These are phyloP conservation scores for Strigops habroptila DNA, from an alignment of 2,113 vertebrate species.

Conservation along the genomic window DNA sequence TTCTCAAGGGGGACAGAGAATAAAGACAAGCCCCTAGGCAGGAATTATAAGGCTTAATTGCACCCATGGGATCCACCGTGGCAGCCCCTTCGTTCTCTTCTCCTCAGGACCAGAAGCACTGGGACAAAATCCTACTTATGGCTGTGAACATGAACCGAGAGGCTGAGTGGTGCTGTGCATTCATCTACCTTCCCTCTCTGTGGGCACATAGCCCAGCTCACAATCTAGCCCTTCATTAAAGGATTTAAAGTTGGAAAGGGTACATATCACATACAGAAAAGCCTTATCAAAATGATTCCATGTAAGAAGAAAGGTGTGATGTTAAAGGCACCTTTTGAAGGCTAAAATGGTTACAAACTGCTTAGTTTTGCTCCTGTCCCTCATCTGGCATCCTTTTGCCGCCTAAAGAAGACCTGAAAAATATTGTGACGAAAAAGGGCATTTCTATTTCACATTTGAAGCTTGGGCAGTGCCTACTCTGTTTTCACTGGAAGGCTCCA, in stretches of 20 bases:
- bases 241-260: not conserved
- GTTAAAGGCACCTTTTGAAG: not conserved
- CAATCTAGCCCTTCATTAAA: not conserved
- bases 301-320: not conserved
- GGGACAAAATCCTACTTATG: not conserved
- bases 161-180: not conserved
- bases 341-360: not conserved
- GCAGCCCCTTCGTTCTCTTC: not conserved
- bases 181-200: not conserved
- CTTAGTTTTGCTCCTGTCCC: not conserved
- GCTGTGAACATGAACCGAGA: fast-evolving
- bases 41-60: not conserved
- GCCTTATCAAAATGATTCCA: not conserved
- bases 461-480: not conserved
- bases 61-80: not conserved
- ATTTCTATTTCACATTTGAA: not conserved
- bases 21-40: not conserved
- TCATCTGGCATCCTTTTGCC: not conserved
- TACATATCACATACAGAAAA: not conserved
- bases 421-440: not conserved
- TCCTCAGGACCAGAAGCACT: not conserved
- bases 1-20: not conserved
- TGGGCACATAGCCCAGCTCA: not conserved
- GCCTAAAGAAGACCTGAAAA: not conserved
- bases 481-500: not conserved